Base-by-base conservation (phyloP, 2,888 invertebrate species). In the Oligia fasciuncula region DNA sequence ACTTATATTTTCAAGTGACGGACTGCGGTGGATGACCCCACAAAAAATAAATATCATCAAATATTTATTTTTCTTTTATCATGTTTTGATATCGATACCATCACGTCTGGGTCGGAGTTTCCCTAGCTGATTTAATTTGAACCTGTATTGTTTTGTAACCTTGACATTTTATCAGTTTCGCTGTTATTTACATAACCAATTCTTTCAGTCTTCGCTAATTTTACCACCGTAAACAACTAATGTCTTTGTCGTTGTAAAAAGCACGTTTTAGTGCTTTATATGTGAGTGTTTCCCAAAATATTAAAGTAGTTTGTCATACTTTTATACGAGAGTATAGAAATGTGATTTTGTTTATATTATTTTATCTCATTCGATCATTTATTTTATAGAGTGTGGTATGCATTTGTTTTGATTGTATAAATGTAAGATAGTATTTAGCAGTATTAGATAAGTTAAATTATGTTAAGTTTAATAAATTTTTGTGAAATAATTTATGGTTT, bases 401-500 rank as follows among this genome's bases (percentile, higher is more conserved):
- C 82, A 92, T 93, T 93, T 92, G 91, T 91, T 93, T 93, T 92
- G 91, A 92, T 93, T 95, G 93, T 94, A 93, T 94, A 94, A 93
- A 93, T 92, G 90, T 96, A 95, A 93, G 91, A 93, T 94, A 94
- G 93, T 90, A 81, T 90, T 83, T 95, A 94, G 93, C 87, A 91
- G 90, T 91, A 89, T 89, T 92, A 94, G 91, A 88, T 94, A 92
- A 94, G 91, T 90, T 93, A 85, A 85, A 91, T 85, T 90, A 92
- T 91, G 92, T 94, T 95, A 95, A 94, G 94, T 95, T 94, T 93
- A 95, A 94, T 95, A 96, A 94, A 96, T 93, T 93, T 93, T 93
- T 91, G 89, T 90, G 88, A 90, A 91, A 87, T 86, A 89, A 57
- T 68, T 73, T 65, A 49, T 29, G 71, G 9, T 77, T 74, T 82